Percentiles rank a stretch among this genome's conserved stretches.
Evolutionary conservation across 1,140 invertebrate species (phyloP).

Genomic region (Leguminivora glycinivorella): DNA sequence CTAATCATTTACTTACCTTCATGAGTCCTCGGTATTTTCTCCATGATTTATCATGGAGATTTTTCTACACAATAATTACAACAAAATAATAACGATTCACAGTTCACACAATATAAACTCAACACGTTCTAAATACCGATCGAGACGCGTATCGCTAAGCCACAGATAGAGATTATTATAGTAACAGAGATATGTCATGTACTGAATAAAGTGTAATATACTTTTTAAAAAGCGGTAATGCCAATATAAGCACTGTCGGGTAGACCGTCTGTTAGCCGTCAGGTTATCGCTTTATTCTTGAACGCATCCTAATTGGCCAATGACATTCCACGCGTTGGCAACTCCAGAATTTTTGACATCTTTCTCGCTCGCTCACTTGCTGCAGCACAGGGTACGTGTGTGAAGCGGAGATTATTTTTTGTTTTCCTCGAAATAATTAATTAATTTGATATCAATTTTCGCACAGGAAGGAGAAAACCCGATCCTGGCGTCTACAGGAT

Average conservation of each 20-base stretch:
- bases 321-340: constrained; percentile 25
- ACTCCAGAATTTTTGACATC: constrained; percentile 34
- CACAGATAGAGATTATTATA: not conserved
- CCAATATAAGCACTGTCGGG: not conserved
- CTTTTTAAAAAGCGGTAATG: not conserved
- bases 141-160: constrained; percentile 1
- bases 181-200: not conserved
- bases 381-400: constrained; percentile 65
- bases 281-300: not conserved
- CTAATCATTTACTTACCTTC: constrained; percentile 82
- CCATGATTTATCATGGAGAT: constrained; percentile 78
- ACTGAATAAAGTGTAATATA: not conserved
- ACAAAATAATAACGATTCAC: not conserved
- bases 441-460: constrained; percentile 49
- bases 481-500: constrained; percentile 70
- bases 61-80: not conserved
- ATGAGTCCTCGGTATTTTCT: constrained; percentile 87
- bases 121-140: constrained; percentile 24
- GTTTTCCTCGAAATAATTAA: constrained; percentile 46
- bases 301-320: constrained; percentile 13
- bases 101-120: too few species aligned
- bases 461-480: constrained; percentile 59
- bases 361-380: constrained; percentile 50
- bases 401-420: constrained; percentile 39
- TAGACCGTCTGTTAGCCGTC: not conserved